Evolutionary conservation across 1,140 invertebrate genomes (phyloP).

Genomic region (Nasonia vitripennis): DNA sequence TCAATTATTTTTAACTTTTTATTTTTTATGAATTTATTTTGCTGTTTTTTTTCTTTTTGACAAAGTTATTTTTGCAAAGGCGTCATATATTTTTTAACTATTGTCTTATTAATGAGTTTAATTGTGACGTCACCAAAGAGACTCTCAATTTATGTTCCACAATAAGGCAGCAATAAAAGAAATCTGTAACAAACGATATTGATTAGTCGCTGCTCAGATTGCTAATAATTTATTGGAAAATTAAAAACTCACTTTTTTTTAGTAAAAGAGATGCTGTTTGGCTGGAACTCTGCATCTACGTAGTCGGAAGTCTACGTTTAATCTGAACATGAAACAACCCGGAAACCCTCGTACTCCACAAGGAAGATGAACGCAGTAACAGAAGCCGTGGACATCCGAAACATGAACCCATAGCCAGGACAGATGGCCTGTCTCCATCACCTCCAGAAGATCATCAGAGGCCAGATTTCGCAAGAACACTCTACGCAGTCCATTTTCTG

Average conservation of each 20-base stretch:
- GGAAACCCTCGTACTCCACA: neutral
- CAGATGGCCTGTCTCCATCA: neutral
- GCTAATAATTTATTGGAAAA: constrained; percentile 7
- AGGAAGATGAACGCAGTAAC: neutral
- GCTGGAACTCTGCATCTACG: constrained; percentile 58
- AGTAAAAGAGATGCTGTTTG: constrained; percentile 48
- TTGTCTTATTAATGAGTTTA: neutral
- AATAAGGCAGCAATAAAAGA: neutral
- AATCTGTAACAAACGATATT: constrained; percentile 9
- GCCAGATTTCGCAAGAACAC: constrained; percentile 19
- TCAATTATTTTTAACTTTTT: neutral
- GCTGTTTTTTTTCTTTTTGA: neutral
- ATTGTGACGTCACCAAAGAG: neutral
- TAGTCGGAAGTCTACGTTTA: neutral
- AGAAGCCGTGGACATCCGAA: neutral
- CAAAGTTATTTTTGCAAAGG: neutral
- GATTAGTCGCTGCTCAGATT: neutral
- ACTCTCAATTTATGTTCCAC: neutral
- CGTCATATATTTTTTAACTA: neutral
- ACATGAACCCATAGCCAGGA: neutral
- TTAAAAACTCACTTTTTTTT: constrained; percentile 50
- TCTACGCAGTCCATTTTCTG: constrained; percentile 16
- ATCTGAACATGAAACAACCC: neutral
- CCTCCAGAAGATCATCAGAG: constrained; percentile 28
- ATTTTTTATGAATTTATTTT: neutral